Base-by-base conservation (phyloP, 1,140 invertebrate genomes). In the Drosophila saltans region DNA sequence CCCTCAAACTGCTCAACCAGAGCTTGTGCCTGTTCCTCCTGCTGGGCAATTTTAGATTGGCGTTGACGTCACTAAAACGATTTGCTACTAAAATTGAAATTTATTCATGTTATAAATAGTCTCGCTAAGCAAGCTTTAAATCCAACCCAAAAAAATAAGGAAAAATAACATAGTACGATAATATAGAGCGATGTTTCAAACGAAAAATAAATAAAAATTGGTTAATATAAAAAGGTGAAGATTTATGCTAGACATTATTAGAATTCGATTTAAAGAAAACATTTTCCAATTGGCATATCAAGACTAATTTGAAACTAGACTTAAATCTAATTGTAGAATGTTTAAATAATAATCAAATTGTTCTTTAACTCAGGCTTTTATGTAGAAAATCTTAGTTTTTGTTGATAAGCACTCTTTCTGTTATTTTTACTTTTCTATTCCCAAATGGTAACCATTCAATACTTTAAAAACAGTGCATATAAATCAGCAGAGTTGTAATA, bases 1-100 rank as follows among this genome's bases (percentile, higher is more conserved):
- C 63, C 48, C 69, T 65, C 67, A 69, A 65, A 82, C 57, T 77
- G 65, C 36, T 56, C n/a, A 3, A 11, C 39, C 10, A 7, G 16
- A 7, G 16, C 16, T 16, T 16, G 16, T 16, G 16, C 16, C 16
- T 16, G 16, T 16, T 16, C 45, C 2, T 24, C 45, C 45, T 67
- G 10, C 61, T 75, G 41, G 55, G 79, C 55, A 43, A 80, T 81
- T 76, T 36, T 72, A 36, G 26, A n/a, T 40, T 11, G 40, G 41
- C 64, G 71, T 72, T 88, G 71, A 67, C 70, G 73, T 89, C 72
- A 82, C 40, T 26, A 63, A 43, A 81, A 68, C 52, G 52, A 28
- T 39, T 48, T 21, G 69, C 64, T 66, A 83, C 77, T 80, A 73
- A 70, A 78, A 86, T 88, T 78, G 58, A 74, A 80, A 88, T 86